Base-by-base conservation (phyloP, 2,113 vertebrate species). In the Cephalopterus ornatus region DNA sequence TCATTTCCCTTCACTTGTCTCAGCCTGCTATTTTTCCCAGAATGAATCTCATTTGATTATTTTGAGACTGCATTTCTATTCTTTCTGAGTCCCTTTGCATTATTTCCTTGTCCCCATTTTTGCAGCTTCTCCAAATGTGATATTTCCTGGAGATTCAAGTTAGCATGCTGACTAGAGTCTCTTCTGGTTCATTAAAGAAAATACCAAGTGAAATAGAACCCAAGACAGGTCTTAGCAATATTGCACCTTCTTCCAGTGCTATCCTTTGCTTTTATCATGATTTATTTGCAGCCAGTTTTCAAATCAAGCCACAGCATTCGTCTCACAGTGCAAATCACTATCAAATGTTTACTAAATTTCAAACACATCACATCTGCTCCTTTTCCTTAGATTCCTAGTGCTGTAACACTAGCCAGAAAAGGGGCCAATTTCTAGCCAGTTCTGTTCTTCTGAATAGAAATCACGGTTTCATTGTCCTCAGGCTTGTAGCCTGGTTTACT, bases 271-370 rank as follows among this genome's bases (percentile, higher is more conserved):
- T 95, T 93, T 93, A 76, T 87, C 37, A 6, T 89, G 77, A 91
- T 96, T 90, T 95, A 91, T 95, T 92, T 94, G 81, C 92, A 77
- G 67, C 28, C 15, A 6, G 37, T 95, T 95, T 96, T 92, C 76
- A 86, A 86, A 87, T 87, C 1, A 39, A 93, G 65, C 39, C 47
- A 44, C 49, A 84, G 68, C 52, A 90, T 85, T 93, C 67, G 65
- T 95, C 53, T 88, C 55, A 37, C 93, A 95, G 88, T 87, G 83
- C 91, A 94, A 95, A 94, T 96, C 79, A 58, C 73, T 92, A 58
- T 93, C 93, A 95, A 94, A 92, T 95, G 92, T 96, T 97, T 94
- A 89, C 85, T 91, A 61, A 93, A 93, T 94, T 68, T 94, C 86
- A 92, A 95, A 89, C 80, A 66, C 41, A 81, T 58, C 70, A 75